Evolutionary conservation across 2,113 vertebrate genomes (phyloP).

Genomic region (Grallaria varia): DNA sequence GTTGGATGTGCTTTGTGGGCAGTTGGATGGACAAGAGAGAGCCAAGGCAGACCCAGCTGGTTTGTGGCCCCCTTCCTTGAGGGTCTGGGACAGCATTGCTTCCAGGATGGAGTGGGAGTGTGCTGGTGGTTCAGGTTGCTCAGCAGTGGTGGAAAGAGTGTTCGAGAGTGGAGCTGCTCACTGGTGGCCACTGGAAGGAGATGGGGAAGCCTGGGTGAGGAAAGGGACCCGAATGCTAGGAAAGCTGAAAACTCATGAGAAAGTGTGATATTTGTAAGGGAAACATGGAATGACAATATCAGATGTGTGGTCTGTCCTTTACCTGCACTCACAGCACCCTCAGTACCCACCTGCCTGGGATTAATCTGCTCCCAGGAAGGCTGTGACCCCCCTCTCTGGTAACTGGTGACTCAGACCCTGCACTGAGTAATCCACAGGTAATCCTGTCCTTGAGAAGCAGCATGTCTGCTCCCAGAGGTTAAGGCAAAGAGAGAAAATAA

Average conservation of each 20-base stretch:
- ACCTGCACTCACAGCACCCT: neutral
- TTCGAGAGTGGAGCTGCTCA: neutral
- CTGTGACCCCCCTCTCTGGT: neutral
- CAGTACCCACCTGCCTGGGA: neutral
- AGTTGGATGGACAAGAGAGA: neutral
- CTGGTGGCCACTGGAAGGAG: neutral
- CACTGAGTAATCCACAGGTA: neutral
- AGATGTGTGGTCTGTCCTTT: accelerated
- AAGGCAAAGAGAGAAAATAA: neutral
- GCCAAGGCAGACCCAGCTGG: too few relatives aligned
- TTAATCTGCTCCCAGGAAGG: neutral
- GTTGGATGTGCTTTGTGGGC: accelerated
- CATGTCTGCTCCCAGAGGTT: neutral
- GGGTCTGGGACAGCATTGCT: neutral
- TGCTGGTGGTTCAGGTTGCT: neutral
- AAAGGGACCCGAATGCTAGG: neutral
- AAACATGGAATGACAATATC: accelerated
- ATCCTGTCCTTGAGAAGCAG: neutral
- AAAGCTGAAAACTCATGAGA: neutral
- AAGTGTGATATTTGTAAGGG: neutral
- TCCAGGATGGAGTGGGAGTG: neutral
- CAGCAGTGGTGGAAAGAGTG: neutral
- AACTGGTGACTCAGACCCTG: neutral
- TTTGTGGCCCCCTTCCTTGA: neutral
- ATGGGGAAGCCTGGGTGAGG: neutral